phyloP scores from a whole-genome alignment of 2,888 invertebrate genomes.

The Orchesella flavescens region DNA sequence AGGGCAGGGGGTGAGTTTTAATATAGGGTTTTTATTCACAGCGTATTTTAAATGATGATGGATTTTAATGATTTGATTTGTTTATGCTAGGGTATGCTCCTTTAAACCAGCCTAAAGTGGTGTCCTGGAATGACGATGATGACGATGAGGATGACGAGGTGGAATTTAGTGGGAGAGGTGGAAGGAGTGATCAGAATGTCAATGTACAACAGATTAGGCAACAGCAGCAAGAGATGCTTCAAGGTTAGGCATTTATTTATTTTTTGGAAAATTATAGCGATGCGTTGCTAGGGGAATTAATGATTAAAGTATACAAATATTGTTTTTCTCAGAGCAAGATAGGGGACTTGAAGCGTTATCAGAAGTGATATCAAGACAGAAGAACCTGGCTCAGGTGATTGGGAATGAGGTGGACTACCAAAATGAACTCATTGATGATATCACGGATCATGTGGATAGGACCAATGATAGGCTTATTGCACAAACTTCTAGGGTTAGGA shows the following conservation, averaged over 20 bases:
- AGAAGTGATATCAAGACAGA: constrained; percentile 84
- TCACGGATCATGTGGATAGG: constrained; percentile 82
- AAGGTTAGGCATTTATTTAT: constrained; percentile 75
- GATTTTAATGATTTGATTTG: background rate
- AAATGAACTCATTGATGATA: constrained; percentile 82
- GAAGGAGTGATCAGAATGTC: background rate
- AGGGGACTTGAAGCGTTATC: constrained; percentile 83
- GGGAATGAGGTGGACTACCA: constrained; percentile 84
- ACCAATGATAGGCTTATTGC: constrained; percentile 81
- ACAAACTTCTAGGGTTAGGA: constrained; percentile 81
- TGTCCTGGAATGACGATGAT: constrained; percentile 73
- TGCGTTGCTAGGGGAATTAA: too few relatives aligned
- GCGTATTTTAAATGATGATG: background rate
- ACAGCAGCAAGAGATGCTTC: constrained; percentile 79
- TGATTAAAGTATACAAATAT: background rate
- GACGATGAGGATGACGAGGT: constrained; percentile 74
- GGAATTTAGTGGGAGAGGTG: constrained; percentile 60
- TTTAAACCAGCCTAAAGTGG: background rate
- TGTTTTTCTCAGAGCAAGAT: constrained; percentile 80
- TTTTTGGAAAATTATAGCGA: too few relatives aligned
- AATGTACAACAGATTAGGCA: constrained; percentile 76
- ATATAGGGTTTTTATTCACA: background rate
- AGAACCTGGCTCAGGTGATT: constrained; percentile 83
- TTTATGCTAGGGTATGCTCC: constrained; percentile 22
- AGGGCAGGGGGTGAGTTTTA: background rate